These are phyloP conservation scores for Xenops minutus DNA, from an alignment of 2,797 vertebrate genomes.

Conservation along the genomic window DNA sequence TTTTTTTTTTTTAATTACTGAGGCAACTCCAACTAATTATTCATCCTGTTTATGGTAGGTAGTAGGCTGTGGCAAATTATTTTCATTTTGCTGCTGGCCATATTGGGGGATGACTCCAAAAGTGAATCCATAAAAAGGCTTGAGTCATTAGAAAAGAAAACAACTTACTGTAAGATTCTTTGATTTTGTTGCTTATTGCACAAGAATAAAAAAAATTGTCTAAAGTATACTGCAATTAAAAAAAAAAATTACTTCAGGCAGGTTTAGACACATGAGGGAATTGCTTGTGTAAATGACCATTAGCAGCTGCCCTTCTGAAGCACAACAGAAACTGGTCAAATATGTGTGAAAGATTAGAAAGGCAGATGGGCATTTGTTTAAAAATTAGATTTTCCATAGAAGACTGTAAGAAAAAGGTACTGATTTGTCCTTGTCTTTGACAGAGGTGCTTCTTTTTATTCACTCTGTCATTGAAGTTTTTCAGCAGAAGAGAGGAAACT, in stretches of 20 bases:
- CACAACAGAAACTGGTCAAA: neutral
- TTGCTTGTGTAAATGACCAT: conserved; percentile 4
- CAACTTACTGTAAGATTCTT: conserved; percentile 42
- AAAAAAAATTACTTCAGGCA: conserved; percentile 2
- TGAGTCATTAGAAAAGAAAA: conserved; percentile 63
- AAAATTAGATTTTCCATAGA: neutral
- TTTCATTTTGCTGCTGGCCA: conserved; percentile 63
- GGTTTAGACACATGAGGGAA: conserved; percentile 29
- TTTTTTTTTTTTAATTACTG: conserved; percentile 22
- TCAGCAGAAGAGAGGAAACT: neutral
- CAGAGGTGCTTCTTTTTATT: neutral
- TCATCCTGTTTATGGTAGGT: conserved; percentile 52
- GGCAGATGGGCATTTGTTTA: neutral
- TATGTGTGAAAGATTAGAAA: neutral
- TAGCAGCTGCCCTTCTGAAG: conserved; percentile 15
- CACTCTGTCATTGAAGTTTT: neutral
- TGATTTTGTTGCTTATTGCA: conserved; percentile 62
- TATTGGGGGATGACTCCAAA: conserved; percentile 22
- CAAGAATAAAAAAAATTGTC: conserved; percentile 3
- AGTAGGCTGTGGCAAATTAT: conserved; percentile 50
- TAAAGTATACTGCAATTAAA: neutral
- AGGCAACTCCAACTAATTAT: conserved; percentile 57
- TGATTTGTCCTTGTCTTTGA: neutral
- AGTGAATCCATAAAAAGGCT: conserved; percentile 35
- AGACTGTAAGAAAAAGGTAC: neutral